Conservation (phyloP, 2,797 vertebrate species). For the Phaenicophaeus curvirostris region DNA sequence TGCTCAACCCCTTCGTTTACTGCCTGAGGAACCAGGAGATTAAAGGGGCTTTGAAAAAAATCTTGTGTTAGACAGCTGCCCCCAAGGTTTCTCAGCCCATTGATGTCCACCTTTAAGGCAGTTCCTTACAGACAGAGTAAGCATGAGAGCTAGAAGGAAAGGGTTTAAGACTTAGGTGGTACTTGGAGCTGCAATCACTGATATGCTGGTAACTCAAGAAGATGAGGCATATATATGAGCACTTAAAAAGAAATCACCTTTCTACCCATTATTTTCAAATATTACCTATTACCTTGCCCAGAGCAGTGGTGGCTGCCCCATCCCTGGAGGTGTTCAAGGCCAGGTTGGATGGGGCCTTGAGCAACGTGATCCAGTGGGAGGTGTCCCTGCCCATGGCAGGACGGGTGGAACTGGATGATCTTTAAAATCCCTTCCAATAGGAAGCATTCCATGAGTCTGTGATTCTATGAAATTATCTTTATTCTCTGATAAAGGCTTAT, state of each 20-base stretch:
- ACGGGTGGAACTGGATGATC: no score
- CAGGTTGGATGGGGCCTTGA: no score
- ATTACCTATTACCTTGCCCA: no score
- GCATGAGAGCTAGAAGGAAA: not conserved
- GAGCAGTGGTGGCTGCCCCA: no score
- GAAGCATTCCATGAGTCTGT: no score
- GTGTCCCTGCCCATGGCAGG: no score
- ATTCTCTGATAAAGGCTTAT: not conserved
- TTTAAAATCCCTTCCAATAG: no score
- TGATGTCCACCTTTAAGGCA: not conserved
- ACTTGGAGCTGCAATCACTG: not conserved
- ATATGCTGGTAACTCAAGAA: not conserved
- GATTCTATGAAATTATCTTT: not conserved
- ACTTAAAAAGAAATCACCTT: not conserved
- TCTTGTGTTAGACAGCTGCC: not conserved
- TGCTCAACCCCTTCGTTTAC: constrained; percentile 69
- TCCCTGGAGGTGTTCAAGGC: no score
- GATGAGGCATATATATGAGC: not conserved
- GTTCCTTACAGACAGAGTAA: not conserved
- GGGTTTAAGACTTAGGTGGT: not conserved
- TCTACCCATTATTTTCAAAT: not conserved
- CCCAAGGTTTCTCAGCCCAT: not conserved
- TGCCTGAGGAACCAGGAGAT: constrained; percentile 65
- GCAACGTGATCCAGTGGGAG: no score
- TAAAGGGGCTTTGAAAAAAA: constrained; percentile 32